phyloP scores from a whole-genome alignment of 2,888 invertebrate genomes.

The Autographa gamma region DNA sequence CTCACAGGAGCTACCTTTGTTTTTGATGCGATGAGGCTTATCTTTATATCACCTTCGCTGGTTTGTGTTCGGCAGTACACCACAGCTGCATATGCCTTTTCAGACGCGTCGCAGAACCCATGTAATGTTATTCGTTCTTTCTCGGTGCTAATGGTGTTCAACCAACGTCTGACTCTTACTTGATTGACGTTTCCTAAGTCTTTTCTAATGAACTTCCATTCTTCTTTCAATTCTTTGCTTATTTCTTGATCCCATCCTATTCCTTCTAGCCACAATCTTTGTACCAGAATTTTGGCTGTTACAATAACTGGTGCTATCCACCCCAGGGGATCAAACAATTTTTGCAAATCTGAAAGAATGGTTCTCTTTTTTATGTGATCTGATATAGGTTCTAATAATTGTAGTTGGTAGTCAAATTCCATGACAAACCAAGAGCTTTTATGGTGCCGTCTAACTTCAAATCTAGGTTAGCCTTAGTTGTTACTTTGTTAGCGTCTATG shows the following conservation, averaged over 20 bases:
- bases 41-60: constrained; percentile 24
- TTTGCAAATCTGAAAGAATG: constrained; percentile 44
- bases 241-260: constrained; percentile 49
- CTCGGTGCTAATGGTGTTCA: constrained; percentile 16
- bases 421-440: constrained; percentile 47
- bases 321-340: constrained; percentile 48
- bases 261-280: constrained; percentile 46
- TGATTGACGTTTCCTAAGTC: constrained; percentile 17
- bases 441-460: constrained; percentile 48
- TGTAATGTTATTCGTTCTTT: constrained; percentile 22
- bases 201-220: constrained; percentile 36
- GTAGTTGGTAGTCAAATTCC: constrained; percentile 52
- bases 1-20: constrained; percentile 59
- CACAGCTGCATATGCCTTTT: constrained; percentile 49
- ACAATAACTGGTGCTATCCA: constrained; percentile 50
- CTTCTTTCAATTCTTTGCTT: constrained; percentile 21
- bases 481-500: constrained; percentile 11
- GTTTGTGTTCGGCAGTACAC: constrained; percentile 39
- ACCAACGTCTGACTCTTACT: constrained; percentile 24
- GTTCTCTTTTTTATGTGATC: constrained; percentile 49
- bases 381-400: constrained; percentile 6
- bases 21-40: constrained; percentile 45
- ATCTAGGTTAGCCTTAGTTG: constrained; percentile 33
- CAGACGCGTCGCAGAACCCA: constrained; percentile 52
- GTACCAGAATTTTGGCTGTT: constrained; percentile 45